A percentile compares a stretch with the other conserved stretches of the same genome.
phyloP scores from a whole-genome alignment of 1,140 invertebrate species.

The Charaxes varanes region DNA sequence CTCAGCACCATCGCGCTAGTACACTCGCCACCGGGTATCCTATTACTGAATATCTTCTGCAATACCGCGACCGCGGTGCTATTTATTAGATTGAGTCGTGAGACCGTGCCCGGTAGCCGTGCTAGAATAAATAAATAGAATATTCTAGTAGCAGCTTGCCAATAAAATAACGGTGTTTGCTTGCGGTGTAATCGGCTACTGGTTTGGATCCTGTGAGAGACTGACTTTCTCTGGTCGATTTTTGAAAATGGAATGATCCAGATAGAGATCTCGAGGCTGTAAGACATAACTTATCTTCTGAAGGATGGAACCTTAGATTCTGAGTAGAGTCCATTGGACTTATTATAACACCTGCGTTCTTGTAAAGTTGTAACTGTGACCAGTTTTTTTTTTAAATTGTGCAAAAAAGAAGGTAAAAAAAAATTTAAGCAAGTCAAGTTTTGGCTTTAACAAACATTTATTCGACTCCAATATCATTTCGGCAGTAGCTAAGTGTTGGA shows the following conservation, averaged over 20 bases:
- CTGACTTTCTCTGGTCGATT: background rate
- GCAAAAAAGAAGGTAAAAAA: too few relatives aligned
- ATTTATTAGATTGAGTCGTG: constrained; percentile 70
- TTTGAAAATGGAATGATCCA: background rate
- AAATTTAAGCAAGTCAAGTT: too few relatives aligned
- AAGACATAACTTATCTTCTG: too few relatives aligned
- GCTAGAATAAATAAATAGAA: constrained; percentile 55
- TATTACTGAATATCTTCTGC: constrained; percentile 55
- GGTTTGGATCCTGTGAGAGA: constrained; percentile 1
- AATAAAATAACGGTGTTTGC: constrained; percentile 29
- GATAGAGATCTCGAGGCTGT: background rate
- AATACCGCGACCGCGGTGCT: constrained; percentile 46
- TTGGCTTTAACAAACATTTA: too few relatives aligned
- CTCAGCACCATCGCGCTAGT: constrained; percentile 33
- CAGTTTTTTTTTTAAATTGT: too few relatives aligned
- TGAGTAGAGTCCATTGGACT: too few relatives aligned
- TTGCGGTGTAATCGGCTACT: constrained; percentile 7
- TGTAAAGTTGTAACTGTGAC: too few relatives aligned
- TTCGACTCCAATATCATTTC: too few relatives aligned
- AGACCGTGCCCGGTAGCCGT: constrained; percentile 45
- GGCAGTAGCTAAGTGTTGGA: too few relatives aligned
- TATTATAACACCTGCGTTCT: too few relatives aligned
- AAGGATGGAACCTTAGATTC: too few relatives aligned
- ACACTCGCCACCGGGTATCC: constrained; percentile 52
- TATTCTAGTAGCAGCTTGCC: constrained; percentile 24